Base-by-base conservation (phyloP, 2,888 invertebrate genomes). In the Ophioninae sp. region DNA sequence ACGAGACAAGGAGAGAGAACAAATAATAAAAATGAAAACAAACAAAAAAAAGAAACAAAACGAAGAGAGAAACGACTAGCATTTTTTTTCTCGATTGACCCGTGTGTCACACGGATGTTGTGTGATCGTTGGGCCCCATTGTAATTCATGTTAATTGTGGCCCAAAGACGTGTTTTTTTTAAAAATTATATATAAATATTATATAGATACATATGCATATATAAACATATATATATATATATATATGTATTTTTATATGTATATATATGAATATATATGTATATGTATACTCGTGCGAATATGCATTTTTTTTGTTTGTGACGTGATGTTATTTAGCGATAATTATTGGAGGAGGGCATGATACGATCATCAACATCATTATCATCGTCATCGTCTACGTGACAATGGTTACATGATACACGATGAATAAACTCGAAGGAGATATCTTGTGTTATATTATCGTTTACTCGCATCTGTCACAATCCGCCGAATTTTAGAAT, bases 271-370 rank as follows among this genome's bases (percentile, higher is more conserved):
- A 30, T 21, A 64, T 73, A 79, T 79, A 79, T 65, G 50, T 95
- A 95, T 95, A 95, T 95, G 95, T 96, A 95, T 96, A 95, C 96
- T 95, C 95, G 95, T 95, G 95, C 95, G 95, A 95, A 95, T 90
- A 89, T 95, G 95, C 95, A 95, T 64, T 64, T 59, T 20, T 59
- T 59, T 59, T 95, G 95, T 96, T 96, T 96, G 96, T 95, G 95
- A 96, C 94, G 94, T 94, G 94, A 94, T 94, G 94, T 94, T 95
- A 95, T 94, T 94, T 95, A 94, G 94, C 94, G 93, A 94, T 94
- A 94, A 94, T 94, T 94, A 94, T 94, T 94, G 94, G 79, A 77
- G 30, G 65, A 67, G 57, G 81, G 68, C 76, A 73, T 72, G 79
- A 91, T 83, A 72, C 61, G 64, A 86, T 83, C 85, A 70, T 57